Conservation (phyloP, 2,797 vertebrate genomes). For the Pteronotus mesoamericanus region DNA sequence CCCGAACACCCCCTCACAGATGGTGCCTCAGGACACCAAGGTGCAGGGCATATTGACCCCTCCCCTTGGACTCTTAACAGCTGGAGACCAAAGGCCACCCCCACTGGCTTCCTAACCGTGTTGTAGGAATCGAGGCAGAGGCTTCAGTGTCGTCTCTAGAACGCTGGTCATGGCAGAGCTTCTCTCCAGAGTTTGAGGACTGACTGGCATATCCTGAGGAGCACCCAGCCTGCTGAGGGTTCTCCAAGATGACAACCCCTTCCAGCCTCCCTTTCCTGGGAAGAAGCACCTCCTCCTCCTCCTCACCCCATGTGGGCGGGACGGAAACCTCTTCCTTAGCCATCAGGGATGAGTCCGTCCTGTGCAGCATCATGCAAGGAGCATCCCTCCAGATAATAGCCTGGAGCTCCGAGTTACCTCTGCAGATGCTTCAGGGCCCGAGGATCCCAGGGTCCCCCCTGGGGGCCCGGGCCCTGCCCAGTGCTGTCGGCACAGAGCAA, state of each 20-base stretch:
- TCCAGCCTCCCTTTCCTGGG: no score
- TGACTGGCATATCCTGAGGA: background rate
- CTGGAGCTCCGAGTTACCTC: background rate
- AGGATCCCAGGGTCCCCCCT: background rate
- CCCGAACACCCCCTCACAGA: background rate
- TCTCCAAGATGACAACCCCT: background rate
- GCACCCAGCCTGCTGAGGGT: rapidly evolving
- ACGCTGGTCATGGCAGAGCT: background rate
- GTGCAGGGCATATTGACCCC: background rate
- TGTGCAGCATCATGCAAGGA: background rate
- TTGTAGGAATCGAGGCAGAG: background rate
- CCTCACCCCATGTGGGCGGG: background rate
- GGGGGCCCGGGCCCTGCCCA: background rate
- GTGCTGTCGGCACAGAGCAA: background rate
- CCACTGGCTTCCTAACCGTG: background rate
- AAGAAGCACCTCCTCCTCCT: background rate
- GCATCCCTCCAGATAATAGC: background rate
- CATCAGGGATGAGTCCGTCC: background rate
- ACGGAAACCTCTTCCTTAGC: background rate
- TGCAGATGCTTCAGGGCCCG: background rate
- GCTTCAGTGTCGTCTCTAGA: background rate
- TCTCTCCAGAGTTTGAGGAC: background rate
- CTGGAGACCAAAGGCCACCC: background rate
- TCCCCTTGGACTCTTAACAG: background rate
- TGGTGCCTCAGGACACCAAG: background rate